A percentile compares a stretch with the other conserved stretches of the same genome.
phyloP scores from a whole-genome alignment of 2,113 vertebrate species.

The Spheniscus mendiculus region DNA sequence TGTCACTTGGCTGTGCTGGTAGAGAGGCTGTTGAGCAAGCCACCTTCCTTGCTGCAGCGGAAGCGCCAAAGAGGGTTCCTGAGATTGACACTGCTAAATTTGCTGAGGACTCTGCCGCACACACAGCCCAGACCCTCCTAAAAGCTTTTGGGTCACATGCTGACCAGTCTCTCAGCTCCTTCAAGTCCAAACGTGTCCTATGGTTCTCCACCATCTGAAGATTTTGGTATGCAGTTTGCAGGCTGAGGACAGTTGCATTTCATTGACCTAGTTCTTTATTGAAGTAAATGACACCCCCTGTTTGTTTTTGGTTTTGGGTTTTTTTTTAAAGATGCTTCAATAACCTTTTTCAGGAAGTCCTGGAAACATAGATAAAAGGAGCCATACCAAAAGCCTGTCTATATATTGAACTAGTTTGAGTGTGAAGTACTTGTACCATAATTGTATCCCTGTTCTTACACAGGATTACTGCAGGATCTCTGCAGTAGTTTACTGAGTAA shows the following conservation, averaged over 20 bases:
- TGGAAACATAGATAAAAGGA: background rate
- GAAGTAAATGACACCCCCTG: background rate
- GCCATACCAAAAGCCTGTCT: background rate
- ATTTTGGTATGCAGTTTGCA: too few species aligned
- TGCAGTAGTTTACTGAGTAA: background rate
- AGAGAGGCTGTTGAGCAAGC: background rate
- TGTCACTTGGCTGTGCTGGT: background rate
- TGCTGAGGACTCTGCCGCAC: background rate
- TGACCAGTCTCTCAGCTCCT: background rate
- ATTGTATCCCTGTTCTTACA: background rate
- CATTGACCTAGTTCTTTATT: background rate
- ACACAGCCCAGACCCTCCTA: background rate
- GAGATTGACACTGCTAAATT: background rate
- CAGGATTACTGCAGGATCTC: background rate
- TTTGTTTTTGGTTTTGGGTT: too few species aligned
- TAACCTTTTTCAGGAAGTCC: background rate
- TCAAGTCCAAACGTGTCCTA: background rate
- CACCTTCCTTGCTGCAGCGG: background rate
- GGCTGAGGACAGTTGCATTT: background rate
- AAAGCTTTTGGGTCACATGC: background rate
- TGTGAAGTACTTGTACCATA: background rate
- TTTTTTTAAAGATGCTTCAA: background rate
- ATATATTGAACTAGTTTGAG: accelerated
- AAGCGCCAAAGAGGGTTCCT: background rate
- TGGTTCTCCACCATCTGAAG: background rate